Conservation (phyloP, 2,797 vertebrate genomes). For the Sebastiscus albofasciatus region DNA sequence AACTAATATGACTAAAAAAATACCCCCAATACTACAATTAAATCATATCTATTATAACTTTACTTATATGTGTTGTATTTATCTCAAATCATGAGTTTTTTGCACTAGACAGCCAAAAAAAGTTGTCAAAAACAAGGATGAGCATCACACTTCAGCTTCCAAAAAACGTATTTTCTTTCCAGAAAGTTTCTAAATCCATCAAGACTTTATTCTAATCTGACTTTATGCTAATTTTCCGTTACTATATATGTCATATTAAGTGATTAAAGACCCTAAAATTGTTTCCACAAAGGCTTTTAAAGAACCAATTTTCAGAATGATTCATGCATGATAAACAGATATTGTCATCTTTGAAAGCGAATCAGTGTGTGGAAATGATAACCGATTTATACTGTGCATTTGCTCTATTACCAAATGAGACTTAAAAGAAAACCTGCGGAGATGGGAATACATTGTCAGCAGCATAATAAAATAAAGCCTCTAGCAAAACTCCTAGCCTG, state of each 20-base stretch:
- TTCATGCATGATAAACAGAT: neutral
- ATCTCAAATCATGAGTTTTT: neutral
- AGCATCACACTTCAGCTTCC: neutral
- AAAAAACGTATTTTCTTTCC: neutral
- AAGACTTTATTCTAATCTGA: neutral
- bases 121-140: neutral
- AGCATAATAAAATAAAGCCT: neutral
- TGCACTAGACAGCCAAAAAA: neutral
- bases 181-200: neutral
- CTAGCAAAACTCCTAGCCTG: too few species aligned
- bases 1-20: neutral
- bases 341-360: neutral
- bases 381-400: neutral
- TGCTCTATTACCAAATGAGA: neutral
- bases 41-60: neutral
- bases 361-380: neutral
- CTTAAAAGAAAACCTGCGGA: neutral
- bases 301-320: neutral
- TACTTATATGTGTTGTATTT: neutral
- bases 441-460: neutral
- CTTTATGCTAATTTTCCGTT: too few species aligned
- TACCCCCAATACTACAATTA: neutral
- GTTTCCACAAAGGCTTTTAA: neutral
- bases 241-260: neutral
- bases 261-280: neutral